A percentile compares a stretch with the other conserved stretches of the same genome.
phyloP scores from a whole-genome alignment of 2,888 invertebrate species.

The Lepidonotus clava region DNA sequence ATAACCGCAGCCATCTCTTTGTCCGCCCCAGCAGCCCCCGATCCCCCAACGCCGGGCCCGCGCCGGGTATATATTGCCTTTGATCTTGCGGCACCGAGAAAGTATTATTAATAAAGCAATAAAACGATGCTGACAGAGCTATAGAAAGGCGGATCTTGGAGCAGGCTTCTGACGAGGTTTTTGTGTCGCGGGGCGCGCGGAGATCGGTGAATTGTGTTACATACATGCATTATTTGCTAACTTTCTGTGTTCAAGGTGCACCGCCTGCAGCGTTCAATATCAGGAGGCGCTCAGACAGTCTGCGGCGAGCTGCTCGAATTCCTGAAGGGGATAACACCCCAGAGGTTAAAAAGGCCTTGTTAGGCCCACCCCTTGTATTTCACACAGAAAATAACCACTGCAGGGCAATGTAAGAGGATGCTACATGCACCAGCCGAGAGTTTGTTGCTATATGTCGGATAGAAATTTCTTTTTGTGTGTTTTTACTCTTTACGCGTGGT shows the following conservation, averaged over 20 bases:
- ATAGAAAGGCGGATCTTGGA: too few relatives aligned
- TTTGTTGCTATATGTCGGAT: not conserved
- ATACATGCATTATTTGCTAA: conserved; percentile 38
- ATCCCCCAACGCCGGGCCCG: not conserved
- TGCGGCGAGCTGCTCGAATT: not conserved
- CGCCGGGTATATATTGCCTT: conserved; percentile 36
- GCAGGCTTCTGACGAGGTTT: conserved; percentile 41
- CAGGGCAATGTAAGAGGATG: not conserved
- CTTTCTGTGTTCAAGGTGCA: not conserved
- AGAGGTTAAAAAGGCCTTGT: not conserved
- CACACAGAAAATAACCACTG: conserved; percentile 18
- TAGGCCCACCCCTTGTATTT: not conserved
- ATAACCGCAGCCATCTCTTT: conserved; percentile 25
- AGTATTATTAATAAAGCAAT: conserved; percentile 51
- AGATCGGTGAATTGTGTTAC: not conserved
- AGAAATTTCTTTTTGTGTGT: not conserved
- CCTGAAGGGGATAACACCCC: not conserved
- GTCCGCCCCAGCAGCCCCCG: not conserved
- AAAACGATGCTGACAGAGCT: too few relatives aligned
- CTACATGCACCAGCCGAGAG: conserved; percentile 8
- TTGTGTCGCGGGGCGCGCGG: conserved; percentile 23
- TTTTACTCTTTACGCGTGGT: not conserved
- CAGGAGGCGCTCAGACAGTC: not conserved
- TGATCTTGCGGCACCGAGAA: conserved; percentile 20
- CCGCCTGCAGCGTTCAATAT: not conserved